Conservation (phyloP, 2,888 invertebrate genomes). For the Lasioglossum figueresi region DNA sequence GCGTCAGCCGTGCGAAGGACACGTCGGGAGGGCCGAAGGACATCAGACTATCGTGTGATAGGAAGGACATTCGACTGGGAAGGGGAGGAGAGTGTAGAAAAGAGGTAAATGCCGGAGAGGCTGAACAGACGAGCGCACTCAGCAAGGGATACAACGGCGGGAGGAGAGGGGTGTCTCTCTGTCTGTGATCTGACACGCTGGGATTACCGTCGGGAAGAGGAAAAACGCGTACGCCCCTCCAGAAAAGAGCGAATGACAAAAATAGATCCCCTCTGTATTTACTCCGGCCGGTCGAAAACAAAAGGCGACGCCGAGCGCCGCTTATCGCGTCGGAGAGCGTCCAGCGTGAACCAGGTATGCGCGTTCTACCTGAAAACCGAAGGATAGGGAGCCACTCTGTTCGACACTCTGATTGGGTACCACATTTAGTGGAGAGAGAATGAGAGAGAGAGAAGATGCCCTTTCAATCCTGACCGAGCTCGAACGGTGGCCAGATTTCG, state of each 20-base stretch:
- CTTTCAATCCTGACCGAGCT: neutral
- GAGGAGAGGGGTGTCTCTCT: conserved; percentile 11
- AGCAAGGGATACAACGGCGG: conserved; percentile 70
- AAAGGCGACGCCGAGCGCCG: conserved; percentile 12
- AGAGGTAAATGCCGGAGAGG: conserved; percentile 62
- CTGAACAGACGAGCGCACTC: conserved; percentile 77
- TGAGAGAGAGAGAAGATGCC: neutral
- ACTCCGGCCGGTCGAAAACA: conserved; percentile 27
- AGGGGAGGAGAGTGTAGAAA: conserved; percentile 7
- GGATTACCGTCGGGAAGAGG: conserved; percentile 76
- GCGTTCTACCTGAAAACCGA: conserved; percentile 6
- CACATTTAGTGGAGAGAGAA: neutral
- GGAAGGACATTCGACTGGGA: conserved; percentile 56
- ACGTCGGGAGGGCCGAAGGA: conserved; percentile 26
- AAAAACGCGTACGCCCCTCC: conserved; percentile 73
- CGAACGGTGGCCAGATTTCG: conserved; percentile 5
- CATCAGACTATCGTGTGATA: conserved; percentile 15
- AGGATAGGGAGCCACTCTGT: neutral
- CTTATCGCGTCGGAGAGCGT: conserved; percentile 4
- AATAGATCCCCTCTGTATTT: conserved; percentile 60
- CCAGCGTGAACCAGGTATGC: neutral
- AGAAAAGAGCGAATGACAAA: conserved; percentile 70
- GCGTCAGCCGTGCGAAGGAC: conserved; percentile 58
- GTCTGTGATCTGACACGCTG: conserved; percentile 75
- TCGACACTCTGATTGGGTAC: neutral